A percentile compares a stretch with the other conserved stretches of the same genome.
Evolutionary conservation across 1,140 invertebrate genomes (phyloP).

Genomic region (Drosophila grimshawi): DNA sequence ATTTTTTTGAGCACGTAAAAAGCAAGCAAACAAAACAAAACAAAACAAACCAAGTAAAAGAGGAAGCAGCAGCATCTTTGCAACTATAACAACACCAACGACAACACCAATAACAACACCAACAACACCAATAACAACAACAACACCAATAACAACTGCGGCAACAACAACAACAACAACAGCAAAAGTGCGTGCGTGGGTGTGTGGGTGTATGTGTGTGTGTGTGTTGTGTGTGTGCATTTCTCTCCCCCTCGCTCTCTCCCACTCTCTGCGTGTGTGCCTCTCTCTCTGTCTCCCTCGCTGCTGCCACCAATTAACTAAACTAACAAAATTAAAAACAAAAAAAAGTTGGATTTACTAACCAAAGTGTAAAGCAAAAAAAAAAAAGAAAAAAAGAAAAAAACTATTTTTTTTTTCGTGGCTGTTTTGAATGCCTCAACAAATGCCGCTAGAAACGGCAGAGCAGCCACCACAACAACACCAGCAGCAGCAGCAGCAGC

Average conservation of each 20-base stretch:
- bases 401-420: background rate
- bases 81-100: slow-evolving; percentile 19
- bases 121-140: slow-evolving; percentile 25
- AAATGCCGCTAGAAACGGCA: slow-evolving; percentile 22
- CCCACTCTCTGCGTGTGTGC: background rate
- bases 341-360: background rate
- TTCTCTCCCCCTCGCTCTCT: background rate
- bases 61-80: slow-evolving; percentile 31
- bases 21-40: slow-evolving; percentile 26
- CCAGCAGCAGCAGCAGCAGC: slow-evolving; percentile 5
- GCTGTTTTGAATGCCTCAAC: slow-evolving; percentile 26
- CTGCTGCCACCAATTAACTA: slow-evolving; percentile 28
- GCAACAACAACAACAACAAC: slow-evolving; percentile 25
- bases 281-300: too few relatives aligned
- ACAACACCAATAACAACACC: background rate
- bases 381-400: background rate
- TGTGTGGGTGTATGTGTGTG: slow-evolving; percentile 1
- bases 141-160: background rate
- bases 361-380: background rate
- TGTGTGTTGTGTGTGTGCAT: slow-evolving; percentile 6
- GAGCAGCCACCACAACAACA: slow-evolving; percentile 9
- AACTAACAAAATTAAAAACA: slow-evolving; percentile 20
- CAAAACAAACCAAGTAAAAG: slow-evolving; percentile 37
- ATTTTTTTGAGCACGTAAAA: slow-evolving; percentile 79
- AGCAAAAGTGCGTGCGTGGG: slow-evolving; percentile 3